Evolutionary conservation across 2,797 vertebrate species (phyloP), one percentile per base, ranked within the genome.

Genomic region (Pseudomugil tenellus): DNA sequence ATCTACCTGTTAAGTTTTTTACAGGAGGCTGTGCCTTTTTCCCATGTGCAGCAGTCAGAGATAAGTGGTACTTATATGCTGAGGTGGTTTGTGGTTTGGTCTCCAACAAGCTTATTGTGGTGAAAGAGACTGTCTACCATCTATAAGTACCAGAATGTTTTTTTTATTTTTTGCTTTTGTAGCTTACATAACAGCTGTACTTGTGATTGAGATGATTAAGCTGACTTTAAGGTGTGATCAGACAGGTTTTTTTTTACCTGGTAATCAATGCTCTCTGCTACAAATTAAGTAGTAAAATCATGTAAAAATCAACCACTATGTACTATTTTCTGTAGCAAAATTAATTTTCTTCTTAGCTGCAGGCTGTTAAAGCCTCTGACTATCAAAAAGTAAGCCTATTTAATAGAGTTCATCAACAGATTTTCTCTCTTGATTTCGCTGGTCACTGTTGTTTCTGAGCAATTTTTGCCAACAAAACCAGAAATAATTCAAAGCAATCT

Each of bases 21-120:
- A 60, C 41, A 55, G 56, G 6, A 63, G 37, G 9, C 59, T 35
- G n/a, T 5, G 19, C 11, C 13, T 53, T 63, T 72, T 76, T 70
- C 73, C 73, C 80, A 64, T 81, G 56, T 77, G 34, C 64, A 77
- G 56, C 56, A 55, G 69, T 53, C 34, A 62, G 53, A 74, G 63
- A 46, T 58, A 79, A 70, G 72, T 62, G 67, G 69, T 51, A 76
- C 77, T 87, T 81, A 68, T 80, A 35, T 32, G 21, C 74, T 67
- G 59, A 79, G 65, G 85, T 80, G 86, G 88, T 87, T 84, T 86
- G 87, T 90, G 91, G 90, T 90, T 81, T 87, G 86, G 77, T 90
- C 81, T 79, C 75, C 74, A 61, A 84, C 77, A 81, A 76, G 83
- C 79, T 67, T 84, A 80, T 76, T 87, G 84, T 87, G 87, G 89